Evolutionary conservation across 2,113 vertebrate genomes (phyloP), one percentile per base, ranked within the genome.

Genomic region (Eurypyga helias): DNA sequence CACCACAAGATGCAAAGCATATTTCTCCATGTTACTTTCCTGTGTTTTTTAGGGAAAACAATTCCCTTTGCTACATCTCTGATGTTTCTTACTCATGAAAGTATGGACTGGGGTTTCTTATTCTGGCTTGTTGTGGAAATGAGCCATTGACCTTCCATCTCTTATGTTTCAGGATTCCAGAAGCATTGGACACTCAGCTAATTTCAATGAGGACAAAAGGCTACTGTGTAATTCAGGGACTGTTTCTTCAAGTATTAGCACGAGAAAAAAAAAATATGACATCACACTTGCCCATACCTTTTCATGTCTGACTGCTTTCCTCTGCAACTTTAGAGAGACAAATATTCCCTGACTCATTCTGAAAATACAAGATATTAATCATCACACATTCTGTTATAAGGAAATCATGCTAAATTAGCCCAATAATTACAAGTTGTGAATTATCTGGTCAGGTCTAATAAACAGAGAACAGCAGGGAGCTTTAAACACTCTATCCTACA

Each of bases 381-480:
- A 73, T 52, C 72, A 33, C 60, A 57, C 29, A n/a, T n/a, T 55
- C 49, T 48, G 41, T 45, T 90, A 43, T 8, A 75, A 64, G 72
- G 29, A 89, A 95, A 89, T 70, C 25, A 41, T 26, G 33, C 52
- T 82, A 82, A 82, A 93, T 87, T 95, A 87, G 89, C 73, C 69
- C 54, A 65, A 20, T 95, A 90, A 95, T 90, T 87, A 57, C 60
- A 67, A 89, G 64, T 7, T 76, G n/a, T 15, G 79, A 89, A 83
- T 96, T 94, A 84, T 29, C 62, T 6, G 25, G 31, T 76, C 84
- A 90, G 38, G 15, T 52, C 62, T 93, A 83, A 95, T 58, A 80
- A 83, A 78, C 15, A 36, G 48, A 54, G 29, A 85, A 36, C 38
- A 90, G 61, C n/a, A 66, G 55, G 29, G 20, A 62, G 52, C n/a